phyloP scores from a whole-genome alignment of 2,888 invertebrate species.

The Tipula unca region DNA sequence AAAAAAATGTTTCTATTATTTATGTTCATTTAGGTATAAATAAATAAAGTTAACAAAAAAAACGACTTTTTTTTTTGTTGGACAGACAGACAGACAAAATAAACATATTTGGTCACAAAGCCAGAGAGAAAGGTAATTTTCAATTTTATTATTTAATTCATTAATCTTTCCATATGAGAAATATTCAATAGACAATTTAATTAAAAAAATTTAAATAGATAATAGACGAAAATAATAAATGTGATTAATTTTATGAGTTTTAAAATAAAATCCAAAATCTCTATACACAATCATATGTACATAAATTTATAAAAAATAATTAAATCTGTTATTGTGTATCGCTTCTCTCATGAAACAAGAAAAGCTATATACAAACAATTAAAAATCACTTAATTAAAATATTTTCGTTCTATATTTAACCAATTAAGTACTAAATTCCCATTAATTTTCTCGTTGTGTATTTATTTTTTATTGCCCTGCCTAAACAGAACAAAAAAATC shows the following conservation, averaged over 20 bases:
- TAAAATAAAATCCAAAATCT: not conserved
- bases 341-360: not conserved
- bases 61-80: not conserved
- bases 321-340: not conserved
- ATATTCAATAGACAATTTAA: not conserved
- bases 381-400: slow-evolving; percentile 14
- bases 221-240: not conserved
- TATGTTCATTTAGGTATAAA: not conserved
- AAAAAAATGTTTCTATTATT: not conserved
- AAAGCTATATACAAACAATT: not conserved
- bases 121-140: not conserved
- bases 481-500: not conserved
- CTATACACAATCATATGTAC: too few species aligned
- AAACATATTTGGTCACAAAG: not conserved
- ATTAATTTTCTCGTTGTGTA: not conserved
- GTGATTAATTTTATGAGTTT: not conserved
- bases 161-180: not conserved
- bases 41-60: not conserved
- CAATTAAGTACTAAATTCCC: not conserved
- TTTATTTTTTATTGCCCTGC: not conserved
- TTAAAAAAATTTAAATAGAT: not conserved
- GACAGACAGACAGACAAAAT: not conserved
- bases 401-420: not conserved
- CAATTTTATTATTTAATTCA: not conserved
- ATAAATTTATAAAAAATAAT: not conserved